Base-by-base conservation (phyloP, 2,113 vertebrate genomes). In the Ctenodactylus gundi region DNA sequence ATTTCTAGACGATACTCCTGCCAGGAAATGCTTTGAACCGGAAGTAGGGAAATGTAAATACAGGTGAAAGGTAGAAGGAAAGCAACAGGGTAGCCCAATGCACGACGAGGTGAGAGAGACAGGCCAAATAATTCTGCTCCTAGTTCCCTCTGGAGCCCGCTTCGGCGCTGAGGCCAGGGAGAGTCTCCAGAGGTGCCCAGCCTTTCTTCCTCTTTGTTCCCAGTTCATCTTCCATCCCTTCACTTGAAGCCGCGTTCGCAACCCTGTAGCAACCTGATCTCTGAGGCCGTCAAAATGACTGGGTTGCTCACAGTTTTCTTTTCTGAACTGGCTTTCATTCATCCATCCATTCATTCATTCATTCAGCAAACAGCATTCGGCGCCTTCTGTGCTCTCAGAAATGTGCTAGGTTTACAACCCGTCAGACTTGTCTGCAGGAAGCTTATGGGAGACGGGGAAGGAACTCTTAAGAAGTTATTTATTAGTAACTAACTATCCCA, bases 21-120 rank as follows among this genome's bases (percentile, higher is more conserved):
- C 31, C 1, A n/a, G 57, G 64, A 68, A 51, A 64, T 6, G 15
- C 5, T 17, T 0, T 21, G 62, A 11, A 41, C 15, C 1, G 31
- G 29, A 11, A 11, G 7, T 5, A 4, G 57, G 58, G 58, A 25
- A 8, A 0, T 9, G 3, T 7, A 3, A 15, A 10, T 6, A 0
- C 6, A 46, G 41, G 20, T 4, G 3, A 7, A n/a, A 18, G 14
- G 60, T 13, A 9, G 39, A 23, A 6, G 36, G 29, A 46, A 77
- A 57, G 34, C 5, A 6, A 29, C 4, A 36, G 29, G 17, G 21
- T 12, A n/a, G 20, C 20, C 73, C 8, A 10, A 20, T 2, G 14
- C 29, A 20, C 15, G 10, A 3, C 6, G 1, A 7, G 44, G 34
- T 10, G 17, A 70, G 57, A 14, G 39, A 65, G 7, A n/a, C 15